Evolutionary conservation across 2,888 invertebrate genomes (phyloP).

Genomic region (Lasioglossum villosulum): DNA sequence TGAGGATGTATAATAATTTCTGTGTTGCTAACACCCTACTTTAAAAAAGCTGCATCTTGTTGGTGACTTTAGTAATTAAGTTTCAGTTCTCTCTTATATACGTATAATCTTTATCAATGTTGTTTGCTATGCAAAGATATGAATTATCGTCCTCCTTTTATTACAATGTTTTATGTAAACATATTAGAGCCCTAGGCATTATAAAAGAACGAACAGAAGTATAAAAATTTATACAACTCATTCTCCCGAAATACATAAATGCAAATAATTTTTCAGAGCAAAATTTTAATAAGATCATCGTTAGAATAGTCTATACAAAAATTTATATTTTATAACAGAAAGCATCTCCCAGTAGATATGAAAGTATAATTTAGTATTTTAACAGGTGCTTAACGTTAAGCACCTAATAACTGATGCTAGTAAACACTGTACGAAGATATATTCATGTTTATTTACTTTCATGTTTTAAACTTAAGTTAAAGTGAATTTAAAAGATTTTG

Average conservation of each 20-base stretch:
- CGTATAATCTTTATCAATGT: background rate
- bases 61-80: background rate
- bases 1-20: conserved; percentile 17
- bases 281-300: conserved; percentile 63
- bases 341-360: conserved; percentile 48
- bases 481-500: background rate
- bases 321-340: conserved; percentile 42
- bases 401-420: background rate
- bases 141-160: background rate
- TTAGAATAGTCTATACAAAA: background rate
- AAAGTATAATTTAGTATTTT: conserved; percentile 14
- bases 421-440: background rate
- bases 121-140: background rate
- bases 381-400: background rate
- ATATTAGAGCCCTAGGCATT: background rate
- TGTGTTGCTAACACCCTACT: conserved; percentile 20
- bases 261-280: conserved; percentile 20
- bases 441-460: background rate
- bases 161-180: background rate
- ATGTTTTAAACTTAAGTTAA: conserved; percentile 7
- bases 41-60: conserved; percentile 18
- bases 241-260: conserved; percentile 3
- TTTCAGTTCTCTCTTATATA: background rate
- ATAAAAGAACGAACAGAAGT: background rate
- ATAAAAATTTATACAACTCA: background rate